Percentiles rank a stretch among this genome's conserved stretches.
These are phyloP conservation scores for Cyanistes caeruleus DNA, from an alignment of 2,113 vertebrate species.

Conservation along the genomic window DNA sequence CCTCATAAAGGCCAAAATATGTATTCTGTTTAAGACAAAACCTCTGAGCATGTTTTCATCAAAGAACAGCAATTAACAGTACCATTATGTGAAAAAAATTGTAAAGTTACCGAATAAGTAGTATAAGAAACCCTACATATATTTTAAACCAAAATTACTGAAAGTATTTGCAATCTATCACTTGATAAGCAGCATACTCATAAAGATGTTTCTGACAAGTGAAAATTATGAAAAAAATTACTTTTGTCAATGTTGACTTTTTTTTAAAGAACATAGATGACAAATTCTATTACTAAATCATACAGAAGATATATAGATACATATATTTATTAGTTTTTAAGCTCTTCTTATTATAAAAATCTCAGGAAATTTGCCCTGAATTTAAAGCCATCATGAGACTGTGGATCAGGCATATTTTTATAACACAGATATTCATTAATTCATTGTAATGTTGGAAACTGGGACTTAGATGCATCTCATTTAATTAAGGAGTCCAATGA, in stretches of 20 bases:
- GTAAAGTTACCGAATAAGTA: neutral
- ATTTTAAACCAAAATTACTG: neutral
- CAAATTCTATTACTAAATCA: neutral
- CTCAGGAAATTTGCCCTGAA: neutral
- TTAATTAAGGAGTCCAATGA: neutral
- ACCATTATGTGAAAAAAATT: neutral
- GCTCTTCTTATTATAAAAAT: neutral
- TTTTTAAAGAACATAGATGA: neutral
- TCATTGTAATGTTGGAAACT: neutral
- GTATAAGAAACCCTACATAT: neutral
- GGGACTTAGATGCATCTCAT: neutral
- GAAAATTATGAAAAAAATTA: neutral
- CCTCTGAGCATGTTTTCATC: neutral
- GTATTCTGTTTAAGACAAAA: neutral
- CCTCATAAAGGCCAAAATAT: neutral
- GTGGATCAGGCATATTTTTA: neutral
- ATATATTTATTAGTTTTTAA: neutral
- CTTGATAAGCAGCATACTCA: neutral
- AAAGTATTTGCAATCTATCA: neutral
- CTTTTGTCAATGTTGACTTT: neutral
- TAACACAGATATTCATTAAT: neutral
- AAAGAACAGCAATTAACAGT: neutral
- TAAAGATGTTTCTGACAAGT: neutral
- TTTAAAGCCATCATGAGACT: neutral
- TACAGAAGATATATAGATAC: neutral